phyloP scores from a whole-genome alignment of 2,797 vertebrate species.

The Taeniopygia guttata region DNA sequence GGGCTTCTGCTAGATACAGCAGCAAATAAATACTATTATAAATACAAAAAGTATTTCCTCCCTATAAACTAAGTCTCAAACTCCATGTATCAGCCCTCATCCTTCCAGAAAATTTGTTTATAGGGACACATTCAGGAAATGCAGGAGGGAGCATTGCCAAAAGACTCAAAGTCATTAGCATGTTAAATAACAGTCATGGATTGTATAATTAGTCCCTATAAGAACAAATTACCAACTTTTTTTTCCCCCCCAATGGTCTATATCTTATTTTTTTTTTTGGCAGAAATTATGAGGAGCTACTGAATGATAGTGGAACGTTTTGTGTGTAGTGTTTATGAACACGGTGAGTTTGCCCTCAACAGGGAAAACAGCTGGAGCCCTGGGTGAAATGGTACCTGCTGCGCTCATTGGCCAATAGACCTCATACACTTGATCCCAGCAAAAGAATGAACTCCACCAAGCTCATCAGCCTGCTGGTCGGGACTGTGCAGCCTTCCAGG shows the following conservation, averaged over 20 bases:
- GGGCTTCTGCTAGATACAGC: not conserved
- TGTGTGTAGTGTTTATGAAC: not conserved
- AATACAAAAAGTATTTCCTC: not conserved
- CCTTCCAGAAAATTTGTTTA: not conserved
- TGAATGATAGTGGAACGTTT: not conserved
- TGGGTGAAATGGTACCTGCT: not conserved
- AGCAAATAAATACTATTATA: not conserved
- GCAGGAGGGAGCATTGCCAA: not conserved
- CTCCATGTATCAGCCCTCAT: not conserved
- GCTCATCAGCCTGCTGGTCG: not conserved
- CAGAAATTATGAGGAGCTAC: not conserved
- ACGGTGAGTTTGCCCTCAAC: not conserved
- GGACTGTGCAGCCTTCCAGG: fast-evolving
- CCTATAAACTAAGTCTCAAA: not conserved
- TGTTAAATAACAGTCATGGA: not conserved
- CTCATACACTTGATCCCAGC: not conserved
- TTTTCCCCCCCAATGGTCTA: fast-evolving
- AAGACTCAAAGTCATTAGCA: not conserved
- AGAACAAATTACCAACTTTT: not conserved
- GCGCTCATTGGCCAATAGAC: fast-evolving
- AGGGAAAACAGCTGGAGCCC: not conserved
- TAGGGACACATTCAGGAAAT: not conserved
- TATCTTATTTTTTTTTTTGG: not conserved
- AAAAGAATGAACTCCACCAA: not conserved
- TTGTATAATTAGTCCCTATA: not conserved